Evolutionary conservation across 2,113 vertebrate genomes (phyloP), one percentile per base, ranked within the genome.

Genomic region (Phrynocephalus versicolor): DNA sequence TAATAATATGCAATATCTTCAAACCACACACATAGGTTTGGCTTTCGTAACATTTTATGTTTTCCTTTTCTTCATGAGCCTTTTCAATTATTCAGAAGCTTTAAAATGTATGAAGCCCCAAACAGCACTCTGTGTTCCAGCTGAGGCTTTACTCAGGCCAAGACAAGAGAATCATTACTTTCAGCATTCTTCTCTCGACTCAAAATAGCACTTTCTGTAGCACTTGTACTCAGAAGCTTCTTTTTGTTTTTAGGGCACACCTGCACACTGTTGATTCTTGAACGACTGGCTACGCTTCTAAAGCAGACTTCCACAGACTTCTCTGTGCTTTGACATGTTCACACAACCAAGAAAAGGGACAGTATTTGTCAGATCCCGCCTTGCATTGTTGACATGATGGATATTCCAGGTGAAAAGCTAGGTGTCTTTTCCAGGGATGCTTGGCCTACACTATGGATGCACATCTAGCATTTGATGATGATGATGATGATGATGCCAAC

Each of bases 161-260:
- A 79, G 75, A 8, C 78, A 25, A 85, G 35, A 18, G 25, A 79
- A 70, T 79, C n/a, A 78, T 60, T 85, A 60, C 55, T 85, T 69
- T n/a, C 75, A 71, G 33, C 33, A 58, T 60, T 51, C n/a, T 79
- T 60, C 65, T 60, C 35, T 58, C 33, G 75, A 70, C 33, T 84
- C 51, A 71, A 85, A 85, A 60, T 39, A 69, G 35, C 3, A 5
- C 2, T 19, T 30, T 35, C 64, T 78, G 41, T 35, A 79, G 55
- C 14, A 33, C n/a, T 72, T 71, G n/a, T 35, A 79, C 55, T 39
- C 10, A 41, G 51, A 78, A 67, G 2, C n/a, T 30, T 79, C 39
- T 70, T 33, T 37, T 30, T 79, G 30, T 70, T 33, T 37, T 51
- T 77, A 30, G 60, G 39, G 25, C 16, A 65, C 23, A 57, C 16